Evolutionary conservation across 2,888 invertebrate species (phyloP), one percentile per base, ranked within the genome.

Genomic region (Invenusta paracnida): DNA sequence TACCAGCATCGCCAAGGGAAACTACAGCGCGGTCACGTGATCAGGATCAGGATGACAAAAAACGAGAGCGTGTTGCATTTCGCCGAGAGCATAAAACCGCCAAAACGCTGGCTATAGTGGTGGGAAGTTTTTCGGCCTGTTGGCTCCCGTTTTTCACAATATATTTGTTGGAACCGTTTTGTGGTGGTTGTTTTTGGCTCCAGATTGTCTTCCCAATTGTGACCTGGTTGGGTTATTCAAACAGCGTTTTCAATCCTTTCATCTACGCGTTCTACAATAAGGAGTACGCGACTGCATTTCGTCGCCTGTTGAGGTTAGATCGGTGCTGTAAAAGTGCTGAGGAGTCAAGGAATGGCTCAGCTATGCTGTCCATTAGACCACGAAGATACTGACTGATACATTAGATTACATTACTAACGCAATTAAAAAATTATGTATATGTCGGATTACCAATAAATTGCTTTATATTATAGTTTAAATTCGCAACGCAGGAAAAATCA

Each of bases 121-220:
- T 82, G 11, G 82, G 82, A 23, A 29, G 82, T 25, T 82, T 82
- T 29, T 29, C 30, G 2, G 29, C 30, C 0, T 82, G 82, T 25
- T 82, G 82, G 82, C 30, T 82, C 29, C 82, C 82, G 30, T 82
- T 82, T 82, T 82, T 82, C n/a, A 82, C 82, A 29, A 82, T 82
- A 29, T 82, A 82, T 25, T n/a, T 82, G 1, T 25, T 82, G 29
- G 82, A 82, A 82, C 29, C 29, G 29, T 82, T 82, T 23, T 82
- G 82, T 82, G 29, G 29, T 1, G 1, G 30, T 29, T n/a, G n/a
- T n/a, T n/a, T n/a, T n/a, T 25, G 27, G 82, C 17, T 82, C 30
- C 28, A 2, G 29, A 29, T 29, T 82, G 23, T 30, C 2, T 82
- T 11, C 30, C 29, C 82, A 1, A 82, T 82, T 2, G 82, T 82